Evolutionary conservation across 2,113 vertebrate species (phyloP).

Genomic region (Empidonax traillii): DNA sequence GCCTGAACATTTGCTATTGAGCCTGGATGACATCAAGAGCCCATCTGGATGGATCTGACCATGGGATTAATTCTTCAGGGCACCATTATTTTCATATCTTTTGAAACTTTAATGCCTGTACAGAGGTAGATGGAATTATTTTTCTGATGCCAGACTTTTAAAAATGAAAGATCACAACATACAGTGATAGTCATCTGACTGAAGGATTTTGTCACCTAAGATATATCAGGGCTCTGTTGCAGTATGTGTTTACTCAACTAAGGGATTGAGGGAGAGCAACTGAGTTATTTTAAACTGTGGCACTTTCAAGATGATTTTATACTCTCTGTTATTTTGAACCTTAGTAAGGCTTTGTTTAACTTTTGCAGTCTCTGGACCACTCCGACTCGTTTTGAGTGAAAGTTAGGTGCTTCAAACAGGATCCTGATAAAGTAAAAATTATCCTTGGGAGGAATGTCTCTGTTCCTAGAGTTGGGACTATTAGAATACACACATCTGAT

Average conservation of each 20-base stretch:
- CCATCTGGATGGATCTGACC: background rate
- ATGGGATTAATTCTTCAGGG: background rate
- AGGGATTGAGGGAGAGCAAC: background rate
- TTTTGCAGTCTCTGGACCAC: background rate
- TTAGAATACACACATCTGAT: background rate
- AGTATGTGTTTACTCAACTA: background rate
- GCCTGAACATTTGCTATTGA: background rate
- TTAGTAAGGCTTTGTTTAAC: background rate
- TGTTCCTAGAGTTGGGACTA: background rate
- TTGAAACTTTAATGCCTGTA: background rate
- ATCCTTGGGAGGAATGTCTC: background rate
- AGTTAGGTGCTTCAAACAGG: background rate
- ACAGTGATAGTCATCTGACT: background rate
- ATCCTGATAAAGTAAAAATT: background rate
- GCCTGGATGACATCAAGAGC: background rate
- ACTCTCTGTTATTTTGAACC: background rate
- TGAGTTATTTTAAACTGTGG: background rate
- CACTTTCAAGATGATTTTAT: background rate
- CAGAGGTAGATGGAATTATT: background rate
- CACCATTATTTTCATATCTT: background rate
- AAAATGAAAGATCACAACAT: background rate
- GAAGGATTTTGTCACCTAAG: background rate
- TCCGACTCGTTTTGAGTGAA: background rate
- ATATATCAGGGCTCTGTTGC: background rate
- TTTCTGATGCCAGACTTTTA: background rate